Conservation (phyloP, 1,140 invertebrate species). For the Varroa destructor region DNA sequence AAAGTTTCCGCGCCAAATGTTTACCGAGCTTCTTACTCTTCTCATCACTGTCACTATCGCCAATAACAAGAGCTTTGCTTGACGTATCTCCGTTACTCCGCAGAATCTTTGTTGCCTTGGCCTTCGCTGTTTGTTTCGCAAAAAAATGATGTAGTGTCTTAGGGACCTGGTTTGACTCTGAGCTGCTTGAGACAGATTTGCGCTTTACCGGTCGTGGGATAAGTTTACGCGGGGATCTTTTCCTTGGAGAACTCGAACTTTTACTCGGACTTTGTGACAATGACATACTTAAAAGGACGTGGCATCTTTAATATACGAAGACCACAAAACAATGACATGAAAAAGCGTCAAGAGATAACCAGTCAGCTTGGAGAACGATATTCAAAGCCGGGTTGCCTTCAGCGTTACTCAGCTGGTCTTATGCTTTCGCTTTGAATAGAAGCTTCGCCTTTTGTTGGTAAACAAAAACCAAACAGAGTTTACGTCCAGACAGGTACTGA, state of each 20-base stretch:
- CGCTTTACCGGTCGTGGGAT: not conserved
- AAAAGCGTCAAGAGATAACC: not conserved
- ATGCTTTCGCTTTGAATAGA: no score
- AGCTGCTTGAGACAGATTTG: not conserved
- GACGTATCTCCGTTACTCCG: not conserved
- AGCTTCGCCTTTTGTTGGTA: no score
- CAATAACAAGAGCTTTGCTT: not conserved
- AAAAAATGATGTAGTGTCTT: slow-evolving; percentile 22
- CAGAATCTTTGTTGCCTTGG: not conserved
- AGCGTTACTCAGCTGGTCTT: no score
- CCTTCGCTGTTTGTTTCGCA: not conserved
- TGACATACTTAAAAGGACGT: not conserved
- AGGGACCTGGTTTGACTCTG: not conserved
- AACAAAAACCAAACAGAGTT: no score
- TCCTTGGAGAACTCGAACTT: not conserved
- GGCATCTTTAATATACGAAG: not conserved
- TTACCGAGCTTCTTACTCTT: not conserved
- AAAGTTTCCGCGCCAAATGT: not conserved
- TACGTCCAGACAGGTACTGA: no score
- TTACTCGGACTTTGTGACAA: not conserved
- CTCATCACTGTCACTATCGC: not conserved
- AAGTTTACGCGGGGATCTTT: slow-evolving; percentile 16
- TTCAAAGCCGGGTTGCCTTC: no score
- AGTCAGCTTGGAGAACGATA: not conserved
- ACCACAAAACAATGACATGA: not conserved